These are phyloP conservation scores for Spondyliosoma cantharus DNA, from an alignment of 2,797 vertebrate genomes.

Conservation along the genomic window DNA sequence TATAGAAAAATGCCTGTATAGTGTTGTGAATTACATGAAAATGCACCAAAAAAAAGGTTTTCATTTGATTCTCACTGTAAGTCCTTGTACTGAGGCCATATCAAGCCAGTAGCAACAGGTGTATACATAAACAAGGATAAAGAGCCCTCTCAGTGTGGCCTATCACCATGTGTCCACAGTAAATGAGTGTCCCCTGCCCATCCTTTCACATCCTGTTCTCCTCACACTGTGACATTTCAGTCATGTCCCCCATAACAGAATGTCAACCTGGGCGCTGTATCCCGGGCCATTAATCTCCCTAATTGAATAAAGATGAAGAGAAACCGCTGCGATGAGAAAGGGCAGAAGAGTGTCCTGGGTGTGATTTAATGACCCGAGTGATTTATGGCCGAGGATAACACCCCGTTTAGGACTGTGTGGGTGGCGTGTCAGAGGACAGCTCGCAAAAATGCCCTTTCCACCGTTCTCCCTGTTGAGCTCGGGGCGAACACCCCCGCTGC, in stretches of 20 bases:
- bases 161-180: slow-evolving; percentile 48
- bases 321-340: slow-evolving; percentile 75
- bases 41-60: neutral
- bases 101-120: slow-evolving; percentile 44
- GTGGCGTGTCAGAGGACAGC: slow-evolving; percentile 77
- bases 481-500: slow-evolving; percentile 47
- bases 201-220: slow-evolving; percentile 39
- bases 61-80: neutral
- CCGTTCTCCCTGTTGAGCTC: slow-evolving; percentile 39
- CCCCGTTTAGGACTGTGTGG: slow-evolving; percentile 71
- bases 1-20: neutral
- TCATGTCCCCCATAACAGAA: slow-evolving; percentile 61
- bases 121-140: slow-evolving; percentile 28
- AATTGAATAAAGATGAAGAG: slow-evolving; percentile 82
- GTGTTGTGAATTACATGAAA: neutral
- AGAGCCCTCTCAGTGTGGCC: slow-evolving; percentile 19
- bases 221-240: slow-evolving; percentile 71
- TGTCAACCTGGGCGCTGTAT: slow-evolving; percentile 66
- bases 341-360: slow-evolving; percentile 75
- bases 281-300: slow-evolving; percentile 72
- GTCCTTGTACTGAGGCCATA: neutral
- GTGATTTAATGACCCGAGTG: slow-evolving; percentile 76
- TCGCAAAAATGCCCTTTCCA: slow-evolving; percentile 70
- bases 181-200: slow-evolving; percentile 39
- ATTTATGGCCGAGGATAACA: slow-evolving; percentile 75